These are phyloP conservation scores for Malaclemys terrapin DNA, from an alignment of 2,113 vertebrate genomes.

Conservation along the genomic window DNA sequence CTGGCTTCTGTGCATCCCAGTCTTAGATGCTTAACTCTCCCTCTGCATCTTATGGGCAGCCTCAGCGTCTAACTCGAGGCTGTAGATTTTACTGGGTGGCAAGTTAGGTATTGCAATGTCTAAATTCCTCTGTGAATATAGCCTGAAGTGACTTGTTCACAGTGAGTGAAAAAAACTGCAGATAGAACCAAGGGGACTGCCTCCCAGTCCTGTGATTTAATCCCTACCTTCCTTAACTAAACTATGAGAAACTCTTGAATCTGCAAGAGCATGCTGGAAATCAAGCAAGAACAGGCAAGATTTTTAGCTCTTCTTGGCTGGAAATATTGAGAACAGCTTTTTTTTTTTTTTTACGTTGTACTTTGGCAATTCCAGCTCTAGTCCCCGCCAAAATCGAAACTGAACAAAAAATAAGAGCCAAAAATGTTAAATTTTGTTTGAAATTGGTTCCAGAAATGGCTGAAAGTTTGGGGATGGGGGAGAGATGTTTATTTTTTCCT, in stretches of 20 bases:
- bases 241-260: background rate
- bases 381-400: slow-evolving; percentile 35
- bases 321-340: slow-evolving; percentile 3
- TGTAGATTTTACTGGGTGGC: background rate
- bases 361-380: slow-evolving; percentile 28
- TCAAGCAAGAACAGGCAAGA: background rate
- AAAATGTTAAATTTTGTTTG: background rate
- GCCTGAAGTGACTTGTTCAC: background rate
- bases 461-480: background rate
- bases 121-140: background rate
- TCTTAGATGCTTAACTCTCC: background rate
- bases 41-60: background rate
- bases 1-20: background rate
- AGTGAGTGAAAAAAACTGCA: background rate
- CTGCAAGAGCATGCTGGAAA: background rate
- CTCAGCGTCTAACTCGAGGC: background rate
- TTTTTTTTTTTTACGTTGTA: background rate
- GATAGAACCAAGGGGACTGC: background rate
- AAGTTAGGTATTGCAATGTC: background rate
- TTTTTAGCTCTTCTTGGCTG: background rate
- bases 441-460: slow-evolving; percentile 17
- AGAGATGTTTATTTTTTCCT: background rate
- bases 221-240: background rate
- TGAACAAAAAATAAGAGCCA: slow-evolving; percentile 32
- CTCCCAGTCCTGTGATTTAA: background rate